phyloP scores from a whole-genome alignment of 2,888 invertebrate species.

The Dolomedes plantarius region DNA sequence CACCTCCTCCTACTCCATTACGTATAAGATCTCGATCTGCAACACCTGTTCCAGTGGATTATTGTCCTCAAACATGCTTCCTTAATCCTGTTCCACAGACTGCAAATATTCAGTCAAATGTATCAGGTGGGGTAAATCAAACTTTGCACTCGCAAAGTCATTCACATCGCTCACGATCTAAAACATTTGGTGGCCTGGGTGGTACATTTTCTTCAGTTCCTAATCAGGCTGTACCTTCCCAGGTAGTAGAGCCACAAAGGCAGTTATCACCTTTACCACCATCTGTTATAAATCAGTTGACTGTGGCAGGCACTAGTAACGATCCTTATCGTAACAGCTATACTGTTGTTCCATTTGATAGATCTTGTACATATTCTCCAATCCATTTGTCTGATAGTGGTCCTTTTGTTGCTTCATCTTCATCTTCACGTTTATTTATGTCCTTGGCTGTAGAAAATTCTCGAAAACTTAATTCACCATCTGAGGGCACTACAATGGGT shows the following conservation, averaged over 20 bases:
- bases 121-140: constrained; percentile 12
- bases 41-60: constrained; percentile 32
- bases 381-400: constrained; percentile 52
- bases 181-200: constrained; percentile 49
- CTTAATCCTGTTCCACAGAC: constrained; percentile 5
- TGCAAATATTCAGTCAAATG: constrained; percentile 3
- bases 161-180: constrained; percentile 44
- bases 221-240: constrained; percentile 6
- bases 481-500: constrained; percentile 1
- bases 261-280: constrained; percentile 21
- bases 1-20: constrained; percentile 47
- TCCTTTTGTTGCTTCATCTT: constrained; percentile 43
- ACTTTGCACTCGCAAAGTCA: constrained; percentile 30
- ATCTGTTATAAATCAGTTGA: constrained; percentile 27
- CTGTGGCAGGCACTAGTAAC: background rate
- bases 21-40: constrained; percentile 31
- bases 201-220: background rate
- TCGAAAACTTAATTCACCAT: constrained; percentile 16
- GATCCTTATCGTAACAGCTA: constrained; percentile 41
- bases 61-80: background rate
- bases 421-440: constrained; percentile 54
- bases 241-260: background rate
- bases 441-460: constrained; percentile 65
- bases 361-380: constrained; percentile 32
- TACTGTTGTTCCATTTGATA: constrained; percentile 47